These are phyloP conservation scores for Lemur catta DNA, from an alignment of 2,797 vertebrate genomes.

Conservation along the genomic window DNA sequence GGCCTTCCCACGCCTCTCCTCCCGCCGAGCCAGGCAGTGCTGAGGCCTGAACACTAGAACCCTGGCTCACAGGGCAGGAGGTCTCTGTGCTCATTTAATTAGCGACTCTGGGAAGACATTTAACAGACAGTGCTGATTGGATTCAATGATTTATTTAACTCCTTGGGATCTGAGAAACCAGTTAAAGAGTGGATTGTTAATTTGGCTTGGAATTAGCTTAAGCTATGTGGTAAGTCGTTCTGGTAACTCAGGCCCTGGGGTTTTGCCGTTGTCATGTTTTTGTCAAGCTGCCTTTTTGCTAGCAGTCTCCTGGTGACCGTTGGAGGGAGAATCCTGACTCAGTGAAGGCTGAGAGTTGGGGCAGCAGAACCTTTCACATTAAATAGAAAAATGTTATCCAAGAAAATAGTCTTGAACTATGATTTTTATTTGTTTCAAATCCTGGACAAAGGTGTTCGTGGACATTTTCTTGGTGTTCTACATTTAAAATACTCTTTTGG, in stretches of 20 bases:
- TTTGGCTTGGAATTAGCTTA: neutral
- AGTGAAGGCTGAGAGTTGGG: neutral
- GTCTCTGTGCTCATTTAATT: neutral
- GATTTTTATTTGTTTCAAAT: conserved; percentile 9
- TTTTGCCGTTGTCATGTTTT: neutral
- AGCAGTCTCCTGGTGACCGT: neutral
- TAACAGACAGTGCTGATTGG: neutral
- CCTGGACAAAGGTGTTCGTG: neutral
- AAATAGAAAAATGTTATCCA: neutral
- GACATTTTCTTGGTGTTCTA: neutral
- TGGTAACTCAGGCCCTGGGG: neutral
- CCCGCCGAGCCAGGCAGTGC: neutral
- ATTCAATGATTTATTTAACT: neutral
- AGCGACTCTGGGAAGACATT: neutral
- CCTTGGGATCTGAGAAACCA: neutral
- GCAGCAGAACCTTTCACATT: neutral
- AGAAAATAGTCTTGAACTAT: neutral
- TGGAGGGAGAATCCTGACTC: neutral
- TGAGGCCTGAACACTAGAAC: neutral
- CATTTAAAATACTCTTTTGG: neutral
- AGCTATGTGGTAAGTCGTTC: neutral
- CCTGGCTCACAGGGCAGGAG: neutral
- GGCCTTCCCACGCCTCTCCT: neutral
- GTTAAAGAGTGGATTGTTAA: neutral
- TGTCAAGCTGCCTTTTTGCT: neutral